Evolutionary conservation across 2,113 vertebrate genomes (phyloP).

Genomic region (Rhodinocichla rosea): DNA sequence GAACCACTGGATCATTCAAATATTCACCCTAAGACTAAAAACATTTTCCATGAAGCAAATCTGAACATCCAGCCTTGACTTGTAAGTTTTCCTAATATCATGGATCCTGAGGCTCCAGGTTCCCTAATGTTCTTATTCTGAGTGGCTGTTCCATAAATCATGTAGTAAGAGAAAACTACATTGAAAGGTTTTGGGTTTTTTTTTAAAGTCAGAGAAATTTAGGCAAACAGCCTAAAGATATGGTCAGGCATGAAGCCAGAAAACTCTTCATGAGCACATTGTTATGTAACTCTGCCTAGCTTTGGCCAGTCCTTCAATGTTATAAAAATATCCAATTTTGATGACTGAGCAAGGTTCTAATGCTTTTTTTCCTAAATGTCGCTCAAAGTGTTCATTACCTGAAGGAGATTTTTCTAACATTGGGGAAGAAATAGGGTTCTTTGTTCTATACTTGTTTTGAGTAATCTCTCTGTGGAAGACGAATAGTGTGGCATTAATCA

Average conservation of each 20-base stretch:
- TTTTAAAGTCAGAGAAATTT: neutral
- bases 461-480: neutral
- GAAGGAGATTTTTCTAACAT: neutral
- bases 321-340: neutral
- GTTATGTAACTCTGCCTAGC: neutral
- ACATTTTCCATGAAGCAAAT: neutral
- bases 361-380: neutral
- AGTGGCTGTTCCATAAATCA: neutral
- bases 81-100: neutral
- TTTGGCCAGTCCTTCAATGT: neutral
- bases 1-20: neutral
- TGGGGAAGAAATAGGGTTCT: neutral
- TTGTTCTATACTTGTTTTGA: neutral
- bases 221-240: neutral
- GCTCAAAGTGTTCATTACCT: neutral
- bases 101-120: neutral
- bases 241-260: neutral
- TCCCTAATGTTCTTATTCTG: neutral
- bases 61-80: neutral
- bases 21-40: neutral
- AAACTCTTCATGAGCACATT: neutral
- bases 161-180: neutral
- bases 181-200: neutral
- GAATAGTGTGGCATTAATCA: neutral
- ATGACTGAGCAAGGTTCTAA: neutral